phyloP scores from a whole-genome alignment of 2,888 invertebrate species.

The Ischnura elegans region DNA sequence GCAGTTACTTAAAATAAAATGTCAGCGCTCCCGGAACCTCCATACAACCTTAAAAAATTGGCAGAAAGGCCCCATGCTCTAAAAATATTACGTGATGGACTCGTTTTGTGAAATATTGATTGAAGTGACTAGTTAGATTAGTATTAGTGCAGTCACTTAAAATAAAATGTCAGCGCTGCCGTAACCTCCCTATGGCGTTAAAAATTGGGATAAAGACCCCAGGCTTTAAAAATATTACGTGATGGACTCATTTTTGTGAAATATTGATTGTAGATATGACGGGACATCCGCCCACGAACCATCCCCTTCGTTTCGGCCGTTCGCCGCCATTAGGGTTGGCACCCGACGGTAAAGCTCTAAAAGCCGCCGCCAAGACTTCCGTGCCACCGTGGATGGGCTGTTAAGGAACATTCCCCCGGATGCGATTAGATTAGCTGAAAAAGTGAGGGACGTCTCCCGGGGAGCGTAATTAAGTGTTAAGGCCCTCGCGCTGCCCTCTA shows the following conservation, averaged over 20 bases:
- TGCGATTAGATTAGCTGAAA: constrained; percentile 10
- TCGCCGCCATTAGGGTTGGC: background rate
- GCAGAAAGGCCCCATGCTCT: too few relatives aligned
- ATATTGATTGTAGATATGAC: background rate
- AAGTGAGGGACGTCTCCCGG: background rate
- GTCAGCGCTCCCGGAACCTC: too few relatives aligned
- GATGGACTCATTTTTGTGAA: background rate
- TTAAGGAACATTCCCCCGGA: background rate
- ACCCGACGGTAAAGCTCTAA: background rate
- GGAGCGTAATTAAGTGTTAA: background rate
- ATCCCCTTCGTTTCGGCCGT: background rate
- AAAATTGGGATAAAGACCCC: background rate
- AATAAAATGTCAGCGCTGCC: too few relatives aligned
- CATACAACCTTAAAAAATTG: too few relatives aligned
- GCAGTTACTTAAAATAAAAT: too few relatives aligned
- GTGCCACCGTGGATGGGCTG: background rate
- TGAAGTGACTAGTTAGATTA: too few relatives aligned
- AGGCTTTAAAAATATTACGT: background rate
- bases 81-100: too few relatives aligned
- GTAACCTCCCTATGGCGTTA: background rate
- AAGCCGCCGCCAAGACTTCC: background rate
- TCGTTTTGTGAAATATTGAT: too few relatives aligned
- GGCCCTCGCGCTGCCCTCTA: background rate
- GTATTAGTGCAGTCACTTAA: too few relatives aligned
- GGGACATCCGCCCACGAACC: background rate